Conservation (phyloP, 2,888 invertebrate genomes). For the Anaspis maculata region DNA sequence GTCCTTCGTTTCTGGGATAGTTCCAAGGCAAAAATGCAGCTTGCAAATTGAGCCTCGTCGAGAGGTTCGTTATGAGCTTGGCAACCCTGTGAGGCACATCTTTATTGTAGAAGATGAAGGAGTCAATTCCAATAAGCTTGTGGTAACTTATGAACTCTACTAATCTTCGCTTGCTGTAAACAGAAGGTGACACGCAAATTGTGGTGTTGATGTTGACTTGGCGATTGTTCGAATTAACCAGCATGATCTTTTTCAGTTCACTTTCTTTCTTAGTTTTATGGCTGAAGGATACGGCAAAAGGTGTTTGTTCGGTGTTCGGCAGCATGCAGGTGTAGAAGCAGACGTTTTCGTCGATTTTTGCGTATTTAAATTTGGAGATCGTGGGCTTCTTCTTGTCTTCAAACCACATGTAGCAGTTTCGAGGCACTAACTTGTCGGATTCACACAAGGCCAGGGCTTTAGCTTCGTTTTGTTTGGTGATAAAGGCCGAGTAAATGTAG, state of each 20-base stretch:
- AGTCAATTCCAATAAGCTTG: conserved; percentile 55
- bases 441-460: conserved; percentile 51
- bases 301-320: conserved; percentile 43
- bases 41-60: conserved; percentile 36
- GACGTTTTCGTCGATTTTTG: conserved; percentile 33
- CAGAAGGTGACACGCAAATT: conserved; percentile 55
- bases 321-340: conserved; percentile 49
- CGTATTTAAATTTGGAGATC: conserved; percentile 56
- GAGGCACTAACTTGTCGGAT: conserved; percentile 49
- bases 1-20: conserved; percentile 49
- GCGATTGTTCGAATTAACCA: conserved; percentile 22
- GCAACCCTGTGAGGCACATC: conserved; percentile 43
- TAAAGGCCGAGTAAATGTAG: conserved; percentile 61
- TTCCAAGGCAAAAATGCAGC: conserved; percentile 58
- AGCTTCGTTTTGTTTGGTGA: conserved; percentile 48
- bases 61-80: conserved; percentile 38
- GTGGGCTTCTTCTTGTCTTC: conserved; percentile 50
- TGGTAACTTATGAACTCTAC: conserved; percentile 62
- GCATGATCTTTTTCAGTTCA: conserved; percentile 27
- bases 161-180: conserved; percentile 49
- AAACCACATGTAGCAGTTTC: conserved; percentile 61
- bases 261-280: conserved; percentile 23
- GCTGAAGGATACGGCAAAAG: conserved; percentile 49
- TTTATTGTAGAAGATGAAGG: conserved; percentile 58
- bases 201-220: conserved; percentile 46